Conservation (phyloP, 2,888 invertebrate species). For the Gasteruption jaculator region DNA sequence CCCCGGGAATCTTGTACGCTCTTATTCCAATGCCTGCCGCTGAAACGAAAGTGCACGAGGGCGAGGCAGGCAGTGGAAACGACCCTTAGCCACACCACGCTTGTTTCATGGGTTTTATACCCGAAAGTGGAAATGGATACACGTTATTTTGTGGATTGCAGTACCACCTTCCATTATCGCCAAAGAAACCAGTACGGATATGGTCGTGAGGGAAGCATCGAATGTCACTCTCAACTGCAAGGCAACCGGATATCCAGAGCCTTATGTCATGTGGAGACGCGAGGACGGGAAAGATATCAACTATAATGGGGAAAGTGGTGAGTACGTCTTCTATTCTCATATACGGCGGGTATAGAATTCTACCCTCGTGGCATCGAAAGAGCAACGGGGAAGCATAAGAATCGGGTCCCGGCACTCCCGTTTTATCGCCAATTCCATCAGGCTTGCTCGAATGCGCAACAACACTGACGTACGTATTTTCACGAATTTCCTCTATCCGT, state of each 20-base stretch:
- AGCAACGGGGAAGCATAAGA: too few species aligned
- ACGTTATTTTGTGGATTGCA: slow-evolving; percentile 48
- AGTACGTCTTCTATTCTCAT: slow-evolving; percentile 42
- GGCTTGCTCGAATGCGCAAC: too few species aligned
- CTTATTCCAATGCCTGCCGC: not conserved
- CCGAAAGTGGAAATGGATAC: not conserved
- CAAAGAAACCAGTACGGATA: slow-evolving; percentile 85
- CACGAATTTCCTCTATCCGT: too few species aligned
- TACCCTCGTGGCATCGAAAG: too few species aligned
- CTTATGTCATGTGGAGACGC: slow-evolving; percentile 88
- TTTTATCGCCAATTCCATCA: too few species aligned
- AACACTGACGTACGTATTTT: too few species aligned
- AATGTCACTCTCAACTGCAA: slow-evolving; percentile 85
- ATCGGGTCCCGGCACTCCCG: too few species aligned
- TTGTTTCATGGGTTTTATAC: too few species aligned
- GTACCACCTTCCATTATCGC: slow-evolving; percentile 89
- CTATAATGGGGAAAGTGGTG: slow-evolving; percentile 85
- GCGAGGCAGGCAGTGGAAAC: not conserved
- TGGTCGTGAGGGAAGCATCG: slow-evolving; percentile 85
- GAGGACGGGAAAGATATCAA: slow-evolving; percentile 87
- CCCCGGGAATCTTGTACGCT: too few species aligned
- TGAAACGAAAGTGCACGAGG: not conserved
- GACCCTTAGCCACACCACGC: too few species aligned
- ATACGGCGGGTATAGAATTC: too few species aligned
- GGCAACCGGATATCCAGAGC: slow-evolving; percentile 84